Base-by-base conservation (phyloP, 1,140 invertebrate genomes). In the Ylistrum balloti region DNA sequence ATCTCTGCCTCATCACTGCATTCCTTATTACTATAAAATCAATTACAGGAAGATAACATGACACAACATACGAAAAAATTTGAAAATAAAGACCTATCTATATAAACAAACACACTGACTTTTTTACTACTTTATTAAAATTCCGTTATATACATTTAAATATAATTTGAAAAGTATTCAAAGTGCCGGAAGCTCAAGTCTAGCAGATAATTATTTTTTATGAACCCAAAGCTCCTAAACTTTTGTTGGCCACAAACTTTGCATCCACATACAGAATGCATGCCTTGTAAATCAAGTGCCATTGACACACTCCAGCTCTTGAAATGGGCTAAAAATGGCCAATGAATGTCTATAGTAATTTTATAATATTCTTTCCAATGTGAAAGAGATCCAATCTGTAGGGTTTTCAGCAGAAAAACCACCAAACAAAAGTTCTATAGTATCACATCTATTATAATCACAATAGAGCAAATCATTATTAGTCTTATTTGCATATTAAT, bases 81-180 rank as follows among this genome's bases (percentile, higher is more conserved):
- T 2, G 28, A 74, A 74, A 74, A 74, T 74, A 74, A 74, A 74
- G n/a, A 74, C 56, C 56, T 74, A 74, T 74, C 56, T 74, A 74
- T 5, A n/a, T 0, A 28, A 74, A 74, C 3, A 28, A 22, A 74
- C 28, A 74, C 28, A 74, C 5, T 74, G 22, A 74, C 56, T 74
- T 11, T 20, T 56, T 38, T 56, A 17, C 9, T 17, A 11, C 56
- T 74, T 74, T 17, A 74, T 74, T 7, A 74, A 74, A 74, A 9
- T 74, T 74, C 13, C 28, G 10, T n/a, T 74, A 74, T 74, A 7
- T 74, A 74, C 56, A 74, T 74, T 74, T n/a, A 74, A 74, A 28
- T 74, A 74, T 28, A n/a, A 74, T 1, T 74, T 28, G n/a, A 74
- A 22, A 74, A 28, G 22, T 28, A 28, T 28, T 28, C 22, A 38